Evolutionary conservation across 1,140 invertebrate genomes (phyloP).

Genomic region (Sipha flava): DNA sequence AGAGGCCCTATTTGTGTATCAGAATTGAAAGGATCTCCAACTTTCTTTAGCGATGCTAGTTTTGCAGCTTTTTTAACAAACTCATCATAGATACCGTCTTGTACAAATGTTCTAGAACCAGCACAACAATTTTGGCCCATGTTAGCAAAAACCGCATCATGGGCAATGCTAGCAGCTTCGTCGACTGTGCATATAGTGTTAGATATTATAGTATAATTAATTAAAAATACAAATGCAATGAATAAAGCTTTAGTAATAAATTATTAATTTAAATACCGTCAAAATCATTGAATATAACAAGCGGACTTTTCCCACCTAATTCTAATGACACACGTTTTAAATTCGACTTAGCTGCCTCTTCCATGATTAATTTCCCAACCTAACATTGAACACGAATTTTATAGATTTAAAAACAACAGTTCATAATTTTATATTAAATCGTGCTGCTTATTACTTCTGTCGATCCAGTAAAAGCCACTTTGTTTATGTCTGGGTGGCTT

Average conservation of each 20-base stretch:
- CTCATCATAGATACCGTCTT: conserved; percentile 76
- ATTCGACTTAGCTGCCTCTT: conserved; percentile 63
- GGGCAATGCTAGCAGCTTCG: conserved; percentile 66
- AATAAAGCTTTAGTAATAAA: no score
- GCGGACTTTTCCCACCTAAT: conserved; percentile 81
- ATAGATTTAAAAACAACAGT: background rate
- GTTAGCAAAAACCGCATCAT: conserved; percentile 72
- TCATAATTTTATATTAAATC: no score
- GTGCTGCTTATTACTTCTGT: conserved; percentile 58
- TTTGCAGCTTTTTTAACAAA: conserved; percentile 68
- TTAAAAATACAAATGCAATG: background rate
- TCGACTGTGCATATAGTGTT: conserved; percentile 52
- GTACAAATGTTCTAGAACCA: conserved; percentile 82
- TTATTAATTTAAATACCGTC: conserved; percentile 47
- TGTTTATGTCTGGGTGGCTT: conserved; percentile 65
- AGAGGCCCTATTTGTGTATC: conserved; percentile 71
- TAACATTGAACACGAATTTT: conserved; percentile 41
- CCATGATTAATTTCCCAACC: conserved; percentile 67
- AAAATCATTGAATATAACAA: conserved; percentile 74
- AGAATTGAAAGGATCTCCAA: conserved; percentile 72
- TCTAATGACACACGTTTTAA: conserved; percentile 80
- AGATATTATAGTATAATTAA: background rate
- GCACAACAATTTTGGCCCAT: conserved; percentile 88
- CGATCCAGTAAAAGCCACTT: conserved; percentile 84
- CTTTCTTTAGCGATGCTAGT: conserved; percentile 57